A percentile compares a stretch with the other conserved stretches of the same genome.
Evolutionary conservation across 2,888 invertebrate genomes (phyloP).

Genomic region (Tyria jacobaeae): DNA sequence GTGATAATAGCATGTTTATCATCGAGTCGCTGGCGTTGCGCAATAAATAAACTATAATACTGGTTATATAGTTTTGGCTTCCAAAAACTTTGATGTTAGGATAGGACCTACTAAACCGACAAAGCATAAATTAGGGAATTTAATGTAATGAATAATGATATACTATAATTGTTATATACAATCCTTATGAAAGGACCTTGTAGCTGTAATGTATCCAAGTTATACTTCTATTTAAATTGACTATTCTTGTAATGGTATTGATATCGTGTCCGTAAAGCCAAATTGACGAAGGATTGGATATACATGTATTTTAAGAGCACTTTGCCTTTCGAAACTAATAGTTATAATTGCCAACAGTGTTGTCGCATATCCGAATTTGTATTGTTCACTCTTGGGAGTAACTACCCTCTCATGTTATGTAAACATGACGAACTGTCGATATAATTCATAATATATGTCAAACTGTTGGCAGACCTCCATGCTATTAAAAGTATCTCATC

Average conservation of each 20-base stretch:
- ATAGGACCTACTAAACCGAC: conserved; percentile 35
- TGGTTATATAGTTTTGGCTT: conserved; percentile 43
- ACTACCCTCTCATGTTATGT: conserved; percentile 24
- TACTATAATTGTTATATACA: conserved; percentile 37
- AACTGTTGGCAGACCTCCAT: conserved; percentile 29
- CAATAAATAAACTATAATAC: conserved; percentile 48
- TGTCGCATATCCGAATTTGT: conserved; percentile 36
- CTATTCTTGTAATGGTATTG: conserved; percentile 48
- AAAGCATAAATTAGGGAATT: conserved; percentile 40
- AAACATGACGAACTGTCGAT: conserved; percentile 13
- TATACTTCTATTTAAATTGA: conserved; percentile 46
- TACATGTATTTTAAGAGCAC: conserved; percentile 39
- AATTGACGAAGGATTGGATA: conserved; percentile 39
- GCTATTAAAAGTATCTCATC: conserved; percentile 21
- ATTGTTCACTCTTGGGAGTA: conserved; percentile 23
- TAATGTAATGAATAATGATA: conserved; percentile 35
- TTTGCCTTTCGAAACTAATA: conserved; percentile 43
- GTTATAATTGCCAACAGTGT: conserved; percentile 33
- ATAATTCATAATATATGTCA: conserved; percentile 19
- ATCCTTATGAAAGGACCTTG: conserved; percentile 35
- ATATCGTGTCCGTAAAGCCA: conserved; percentile 46
- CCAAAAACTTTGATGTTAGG: conserved; percentile 40
- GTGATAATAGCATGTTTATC: conserved; percentile 79
- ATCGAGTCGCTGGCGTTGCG: conserved; percentile 73
- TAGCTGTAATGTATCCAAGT: conserved; percentile 45